These are phyloP conservation scores for Anguilla anguilla DNA, from an alignment of 2,797 vertebrate genomes.

Conservation along the genomic window DNA sequence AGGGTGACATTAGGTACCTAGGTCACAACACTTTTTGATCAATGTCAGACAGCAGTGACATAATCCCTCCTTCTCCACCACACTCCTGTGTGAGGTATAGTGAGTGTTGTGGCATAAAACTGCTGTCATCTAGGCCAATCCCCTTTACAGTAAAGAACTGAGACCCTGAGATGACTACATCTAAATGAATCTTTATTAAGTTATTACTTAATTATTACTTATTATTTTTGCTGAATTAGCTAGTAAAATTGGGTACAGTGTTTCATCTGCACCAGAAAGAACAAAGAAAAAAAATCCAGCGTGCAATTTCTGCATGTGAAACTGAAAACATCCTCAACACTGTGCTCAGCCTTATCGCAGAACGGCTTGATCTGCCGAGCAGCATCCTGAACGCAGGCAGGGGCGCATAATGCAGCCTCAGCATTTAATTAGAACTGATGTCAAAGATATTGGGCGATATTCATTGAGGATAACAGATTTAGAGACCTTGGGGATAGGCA, in stretches of 20 bases:
- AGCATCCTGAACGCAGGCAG: neutral
- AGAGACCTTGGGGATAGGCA: constrained; percentile 9
- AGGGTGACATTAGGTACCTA: neutral
- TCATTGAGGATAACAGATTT: constrained; percentile 5
- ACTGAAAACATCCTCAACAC: neutral
- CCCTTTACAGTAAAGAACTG: neutral
- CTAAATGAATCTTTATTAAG: neutral
- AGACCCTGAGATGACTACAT: neutral
- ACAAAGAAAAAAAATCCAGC: neutral
- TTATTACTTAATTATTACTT: neutral
- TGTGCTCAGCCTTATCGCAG: neutral
- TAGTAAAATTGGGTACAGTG: neutral
- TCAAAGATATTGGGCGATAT: neutral
- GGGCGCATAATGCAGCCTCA: neutral
- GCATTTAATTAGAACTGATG: neutral
- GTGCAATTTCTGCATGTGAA: neutral
- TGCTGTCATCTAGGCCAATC: neutral
- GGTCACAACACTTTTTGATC: neutral
- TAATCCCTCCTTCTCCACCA: neutral
- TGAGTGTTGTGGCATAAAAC: neutral
- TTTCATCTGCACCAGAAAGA: neutral
- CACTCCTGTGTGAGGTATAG: neutral
- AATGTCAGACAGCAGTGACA: neutral
- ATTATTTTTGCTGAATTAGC: neutral
- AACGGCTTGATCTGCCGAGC: neutral